Evolutionary conservation across 2,113 vertebrate species (phyloP), one percentile per base, ranked within the genome.

Genomic region (Excalfactoria chinensis): DNA sequence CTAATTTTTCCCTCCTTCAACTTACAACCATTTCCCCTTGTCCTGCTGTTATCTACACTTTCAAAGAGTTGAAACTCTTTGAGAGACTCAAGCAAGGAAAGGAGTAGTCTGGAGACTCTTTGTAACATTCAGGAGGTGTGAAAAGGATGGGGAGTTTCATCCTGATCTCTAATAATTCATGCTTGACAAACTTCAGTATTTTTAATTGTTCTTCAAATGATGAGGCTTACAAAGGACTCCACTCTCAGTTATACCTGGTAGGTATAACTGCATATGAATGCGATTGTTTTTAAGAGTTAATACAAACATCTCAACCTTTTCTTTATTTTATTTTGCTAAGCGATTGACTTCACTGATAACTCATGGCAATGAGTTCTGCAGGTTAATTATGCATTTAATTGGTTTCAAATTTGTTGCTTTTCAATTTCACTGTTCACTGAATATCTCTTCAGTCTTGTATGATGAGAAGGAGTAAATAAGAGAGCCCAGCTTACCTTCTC

Each of bases 391-490:
- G 93, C 94, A 93, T 97, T 96, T 97, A 96, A 97, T 96, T 95
- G 88, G 93, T 96, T 96, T 91, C 92, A 91, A 88, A 95, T 96
- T 95, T 97, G 95, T 94, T 93, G 92, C 95, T 96, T 96, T 97
- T 96, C 95, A 97, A 96, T 97, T 97, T 97, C 97, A 96, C 96
- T 96, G 94, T 96, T 97, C 97, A 94, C 37, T 97, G 96, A 96
- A 37, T 94, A 75, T 90, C 86, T 89, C 78, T 78, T 93, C 13
- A 19, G 41, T 93, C 86, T 87, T 74, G 70, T 93, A 41, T 92
- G 94, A 74, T 74, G 89, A 91, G 86, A 75, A 84, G 68, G 73
- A 94, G 91, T 93, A 93, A 92, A 90, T 91, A 89, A 76, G 72
- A 84, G 89, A 77, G 82, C 64, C 60, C 28, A 64, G 58, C 86